Evolutionary conservation across 2,888 invertebrate species (phyloP), one percentile per base, ranked within the genome.

Genomic region (Eudemis profundana): DNA sequence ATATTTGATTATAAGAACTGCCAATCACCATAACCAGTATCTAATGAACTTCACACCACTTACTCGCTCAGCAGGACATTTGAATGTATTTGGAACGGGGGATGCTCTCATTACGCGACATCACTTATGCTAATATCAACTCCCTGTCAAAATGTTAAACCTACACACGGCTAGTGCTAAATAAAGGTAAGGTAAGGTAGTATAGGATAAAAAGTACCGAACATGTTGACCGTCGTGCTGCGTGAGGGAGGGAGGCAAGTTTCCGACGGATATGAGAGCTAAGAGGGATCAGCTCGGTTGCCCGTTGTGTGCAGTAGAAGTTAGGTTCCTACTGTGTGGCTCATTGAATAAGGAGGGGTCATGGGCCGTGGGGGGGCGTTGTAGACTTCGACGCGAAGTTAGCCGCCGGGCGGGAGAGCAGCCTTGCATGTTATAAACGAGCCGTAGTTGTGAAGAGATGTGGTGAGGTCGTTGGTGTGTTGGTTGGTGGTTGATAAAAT

Each of bases 401-500:
- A 84, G 87, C 81, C 83, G 89, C 83, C 78, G 87, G 84, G 79
- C 85, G 82, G 82, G 85, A 82, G 83, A 84, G 85, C 87, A 84
- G 81, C 87, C 74, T 85, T 84, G 89, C 87, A 86, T 87, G 87
- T 88, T 87, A 83, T 84, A 82, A 85, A 86, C 85, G 82, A 89
- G 90, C 90, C 90, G 88, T 86, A 88, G 88, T 88, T 86, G 90
- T 89, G 90, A 87, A 89, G 86, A 90, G 88, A 89, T 91, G 91
- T 90, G 89, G 91, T 91, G 91, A 90, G 89, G 82, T 87, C 87
- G 87, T 87, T 87, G 91, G 90, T 90, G 90, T 91, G 90, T 90
- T 91, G 90, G 91, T 91, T 89, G 91, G 90, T 90, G 87, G 89
- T 91, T 91, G 91, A 90, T 89, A 90, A 87, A 91, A 91, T 91